Percentiles rank a stretch among this genome's conserved stretches.
Conservation (phyloP, 2,888 invertebrate species). For the Melieria crassipennis region DNA sequence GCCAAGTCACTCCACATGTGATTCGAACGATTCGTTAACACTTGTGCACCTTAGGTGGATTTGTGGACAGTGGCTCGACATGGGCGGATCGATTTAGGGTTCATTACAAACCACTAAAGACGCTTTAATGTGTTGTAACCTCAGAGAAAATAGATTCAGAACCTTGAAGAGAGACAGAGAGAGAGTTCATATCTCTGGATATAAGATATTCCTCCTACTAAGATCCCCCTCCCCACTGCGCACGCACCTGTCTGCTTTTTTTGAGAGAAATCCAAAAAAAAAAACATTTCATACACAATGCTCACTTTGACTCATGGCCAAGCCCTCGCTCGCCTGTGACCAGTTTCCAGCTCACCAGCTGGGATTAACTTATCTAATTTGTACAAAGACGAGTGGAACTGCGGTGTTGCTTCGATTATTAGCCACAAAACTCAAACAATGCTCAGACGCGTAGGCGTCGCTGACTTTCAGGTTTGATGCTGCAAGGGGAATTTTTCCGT, state of each 20-base stretch:
- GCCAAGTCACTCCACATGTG: no score
- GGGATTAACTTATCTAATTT: constrained; percentile 21
- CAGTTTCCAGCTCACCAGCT: background rate
- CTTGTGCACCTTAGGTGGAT: no score
- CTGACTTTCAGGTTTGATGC: background rate
- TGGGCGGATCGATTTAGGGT: no score
- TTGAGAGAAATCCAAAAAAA: background rate
- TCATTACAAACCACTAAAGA: no score
- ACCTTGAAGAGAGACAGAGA: no score
- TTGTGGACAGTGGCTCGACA: no score
- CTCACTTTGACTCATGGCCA: constrained; percentile 29
- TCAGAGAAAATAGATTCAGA: no score
- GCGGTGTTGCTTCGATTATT: background rate
- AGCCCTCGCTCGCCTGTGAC: constrained; percentile 14
- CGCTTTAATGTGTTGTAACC: no score
- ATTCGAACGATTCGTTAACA: no score
- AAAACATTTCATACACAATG: background rate
- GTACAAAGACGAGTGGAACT: background rate
- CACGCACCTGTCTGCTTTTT: background rate
- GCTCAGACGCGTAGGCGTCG: constrained; percentile 37
- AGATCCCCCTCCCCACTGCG: no score
- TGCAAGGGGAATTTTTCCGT: constrained; percentile 12
- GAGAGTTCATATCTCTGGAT: no score
- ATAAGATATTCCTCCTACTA: no score
- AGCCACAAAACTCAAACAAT: constrained; percentile 1